Conservation (phyloP, 2,113 vertebrate genomes). For the Anguilla rostrata region DNA sequence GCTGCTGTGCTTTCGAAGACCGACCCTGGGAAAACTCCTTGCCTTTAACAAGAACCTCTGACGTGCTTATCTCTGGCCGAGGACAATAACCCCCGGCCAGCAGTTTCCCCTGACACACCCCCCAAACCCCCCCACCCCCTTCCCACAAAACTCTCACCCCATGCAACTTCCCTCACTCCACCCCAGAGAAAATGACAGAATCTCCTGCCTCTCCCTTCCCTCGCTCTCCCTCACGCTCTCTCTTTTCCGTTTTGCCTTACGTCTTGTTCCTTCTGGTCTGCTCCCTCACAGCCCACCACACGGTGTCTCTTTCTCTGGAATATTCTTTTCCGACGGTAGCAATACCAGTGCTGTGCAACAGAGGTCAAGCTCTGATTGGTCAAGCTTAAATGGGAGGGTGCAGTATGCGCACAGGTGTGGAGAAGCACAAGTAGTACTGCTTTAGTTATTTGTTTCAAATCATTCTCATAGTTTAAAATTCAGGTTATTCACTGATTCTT, state of each 20-base stretch:
- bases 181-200: background rate
- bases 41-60: background rate
- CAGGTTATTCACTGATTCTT: background rate
- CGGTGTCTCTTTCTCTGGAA: background rate
- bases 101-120: background rate
- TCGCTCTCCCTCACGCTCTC: background rate
- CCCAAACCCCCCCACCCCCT: background rate
- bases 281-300: background rate
- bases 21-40: background rate
- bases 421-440: background rate
- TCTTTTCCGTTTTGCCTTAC: background rate
- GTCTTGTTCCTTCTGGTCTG: background rate
- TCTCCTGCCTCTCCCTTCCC: background rate
- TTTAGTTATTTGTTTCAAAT: background rate
- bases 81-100: background rate
- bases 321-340: too few species aligned
- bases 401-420: background rate
- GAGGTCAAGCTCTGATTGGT: too few species aligned
- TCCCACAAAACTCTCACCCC: background rate
- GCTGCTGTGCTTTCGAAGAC: too few species aligned
- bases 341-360: too few species aligned
- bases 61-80: background rate
- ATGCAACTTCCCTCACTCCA: constrained; percentile 8
- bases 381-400: background rate
- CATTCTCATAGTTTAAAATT: background rate